Evolutionary conservation across 1,140 invertebrate genomes (phyloP), one percentile per base, ranked within the genome.

Genomic region (Portunus trituberculatus): DNA sequence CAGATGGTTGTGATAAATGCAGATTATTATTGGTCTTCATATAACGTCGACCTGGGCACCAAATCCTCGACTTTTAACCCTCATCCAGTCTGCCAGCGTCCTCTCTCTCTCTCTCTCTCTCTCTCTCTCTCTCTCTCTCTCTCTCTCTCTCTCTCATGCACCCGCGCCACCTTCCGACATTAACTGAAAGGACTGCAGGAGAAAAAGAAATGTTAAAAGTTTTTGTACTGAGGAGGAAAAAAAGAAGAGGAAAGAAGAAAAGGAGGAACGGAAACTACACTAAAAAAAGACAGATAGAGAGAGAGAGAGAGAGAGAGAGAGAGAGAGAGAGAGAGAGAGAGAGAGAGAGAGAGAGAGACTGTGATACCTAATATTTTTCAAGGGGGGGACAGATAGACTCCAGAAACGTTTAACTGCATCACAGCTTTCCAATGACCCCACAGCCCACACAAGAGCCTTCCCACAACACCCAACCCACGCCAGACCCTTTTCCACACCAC

Each of bases 1-100:
- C 93, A 90, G 93, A 94, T 91, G 93, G 39, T 59, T 46, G 88
- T 82, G 93, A 94, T 94, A 94, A 84, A 94, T 52, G 32, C 59
- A 82, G 59, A 83, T 89, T 90, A 94, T 94, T 91, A 94, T 91
- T 94, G 87, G 48, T 76, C 52, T 46, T 90, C 31, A 94, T 76
- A 94, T 88, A 67, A 86, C 87, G 48, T 90, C 87, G 93, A 59
- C 87, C 76, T 83, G 20, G 46, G 16, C 32, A 89, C 39, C 32
- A 29, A 29, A 32, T 31, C 39, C 29, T 12, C 45, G 25, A 29
- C 28, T 92, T 92, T 28, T n/a, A n/a, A 7, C 32, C 32, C 59
- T 59, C 45, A 20, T 29, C 3, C n/a, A 46, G n/a, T 39, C 45
- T n/a, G n/a, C 91, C 39, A 31, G 29, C 39, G 12, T 7, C 52